A percentile compares a stretch with the other conserved stretches of the same genome.
Evolutionary conservation across 2,797 vertebrate genomes (phyloP).

Genomic region (Antrozous pallidus): DNA sequence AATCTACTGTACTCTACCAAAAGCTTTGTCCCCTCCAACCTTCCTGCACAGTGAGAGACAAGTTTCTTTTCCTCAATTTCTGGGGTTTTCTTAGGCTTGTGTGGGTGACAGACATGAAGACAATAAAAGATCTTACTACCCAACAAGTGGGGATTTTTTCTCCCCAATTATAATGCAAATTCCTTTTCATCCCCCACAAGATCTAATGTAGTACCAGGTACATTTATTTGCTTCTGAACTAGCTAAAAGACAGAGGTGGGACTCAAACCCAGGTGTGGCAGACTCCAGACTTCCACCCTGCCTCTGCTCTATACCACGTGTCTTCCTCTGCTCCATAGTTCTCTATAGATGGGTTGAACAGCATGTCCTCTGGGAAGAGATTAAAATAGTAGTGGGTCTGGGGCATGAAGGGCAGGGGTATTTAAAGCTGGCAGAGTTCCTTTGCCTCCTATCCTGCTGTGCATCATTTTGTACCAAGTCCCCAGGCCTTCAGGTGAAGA

Average conservation of each 20-base stretch:
- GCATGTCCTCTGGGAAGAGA: neutral
- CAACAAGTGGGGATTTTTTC: neutral
- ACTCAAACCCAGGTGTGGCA: accelerated
- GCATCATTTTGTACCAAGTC: neutral
- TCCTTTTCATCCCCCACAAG: neutral
- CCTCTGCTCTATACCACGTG: neutral
- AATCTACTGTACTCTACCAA: neutral
- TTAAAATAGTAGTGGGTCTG: neutral
- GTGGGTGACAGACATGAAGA: neutral
- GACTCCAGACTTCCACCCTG: neutral
- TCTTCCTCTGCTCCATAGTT: neutral
- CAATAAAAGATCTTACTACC: neutral
- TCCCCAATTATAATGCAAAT: neutral
- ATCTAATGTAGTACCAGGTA: too few species aligned
- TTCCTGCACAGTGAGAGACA: neutral
- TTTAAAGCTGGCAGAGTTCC: neutral
- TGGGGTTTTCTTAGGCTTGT: neutral
- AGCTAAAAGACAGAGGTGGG: neutral
- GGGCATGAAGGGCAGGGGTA: neutral
- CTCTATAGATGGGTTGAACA: neutral
- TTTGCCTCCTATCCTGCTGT: neutral
- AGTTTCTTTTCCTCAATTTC: neutral
- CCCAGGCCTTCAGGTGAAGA: neutral
- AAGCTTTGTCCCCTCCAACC: neutral
- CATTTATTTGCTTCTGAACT: neutral